These are phyloP conservation scores for Elysia crispata DNA, from an alignment of 2,888 invertebrate species.

Conservation along the genomic window DNA sequence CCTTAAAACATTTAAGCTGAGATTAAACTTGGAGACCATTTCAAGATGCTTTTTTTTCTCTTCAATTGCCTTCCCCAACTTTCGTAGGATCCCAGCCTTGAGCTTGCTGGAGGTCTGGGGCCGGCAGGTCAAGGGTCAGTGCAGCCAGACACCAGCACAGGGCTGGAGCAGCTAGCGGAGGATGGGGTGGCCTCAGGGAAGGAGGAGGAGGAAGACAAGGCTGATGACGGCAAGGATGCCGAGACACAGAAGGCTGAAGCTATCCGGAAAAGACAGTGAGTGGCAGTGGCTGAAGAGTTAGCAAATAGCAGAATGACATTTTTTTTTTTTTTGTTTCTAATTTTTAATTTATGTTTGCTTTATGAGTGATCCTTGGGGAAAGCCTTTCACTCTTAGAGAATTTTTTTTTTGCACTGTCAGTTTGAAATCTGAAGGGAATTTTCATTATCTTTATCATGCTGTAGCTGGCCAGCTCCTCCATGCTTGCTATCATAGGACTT, in stretches of 20 bases:
- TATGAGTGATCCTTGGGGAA: no score
- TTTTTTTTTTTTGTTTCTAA: no score
- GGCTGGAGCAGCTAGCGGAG: not conserved
- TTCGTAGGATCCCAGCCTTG: slow-evolving; percentile 43
- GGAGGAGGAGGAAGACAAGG: slow-evolving; percentile 80
- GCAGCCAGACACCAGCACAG: not conserved
- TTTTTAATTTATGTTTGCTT: no score
- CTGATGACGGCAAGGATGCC: slow-evolving; percentile 53
- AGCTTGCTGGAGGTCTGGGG: slow-evolving; percentile 11
- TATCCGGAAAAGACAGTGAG: slow-evolving; percentile 68
- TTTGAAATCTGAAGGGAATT: no score
- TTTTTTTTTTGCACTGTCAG: no score
- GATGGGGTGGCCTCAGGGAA: not conserved
- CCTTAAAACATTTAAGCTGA: not conserved
- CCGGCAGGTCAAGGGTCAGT: slow-evolving; percentile 21
- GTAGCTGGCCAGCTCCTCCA: no score
- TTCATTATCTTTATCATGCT: no score
- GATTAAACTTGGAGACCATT: not conserved
- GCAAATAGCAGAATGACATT: no score
- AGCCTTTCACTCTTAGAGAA: no score
- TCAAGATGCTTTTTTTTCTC: not conserved
- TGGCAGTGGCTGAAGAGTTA: no score
- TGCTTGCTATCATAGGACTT: no score
- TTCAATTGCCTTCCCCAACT: not conserved
- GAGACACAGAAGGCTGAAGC: slow-evolving; percentile 64